Conservation (phyloP, 2,113 vertebrate species). For the Porphyrio hochstetteri region DNA sequence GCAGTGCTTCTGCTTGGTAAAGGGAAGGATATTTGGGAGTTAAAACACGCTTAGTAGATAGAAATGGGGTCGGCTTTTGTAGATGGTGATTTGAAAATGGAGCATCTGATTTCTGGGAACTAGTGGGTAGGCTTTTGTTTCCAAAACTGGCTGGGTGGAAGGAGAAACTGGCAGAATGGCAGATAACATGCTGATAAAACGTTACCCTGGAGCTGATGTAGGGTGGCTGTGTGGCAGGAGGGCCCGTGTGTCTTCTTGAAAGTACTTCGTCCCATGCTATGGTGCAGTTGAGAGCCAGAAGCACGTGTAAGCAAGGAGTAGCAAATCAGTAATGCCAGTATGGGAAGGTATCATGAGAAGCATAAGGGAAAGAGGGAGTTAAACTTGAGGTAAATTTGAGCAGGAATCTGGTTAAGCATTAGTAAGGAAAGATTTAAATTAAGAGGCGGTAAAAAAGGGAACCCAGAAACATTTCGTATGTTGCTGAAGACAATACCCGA, state of each 20-base stretch:
- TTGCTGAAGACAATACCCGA: neutral
- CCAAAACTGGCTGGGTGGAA: neutral
- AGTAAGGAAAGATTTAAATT: neutral
- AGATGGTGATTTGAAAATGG: rapidly evolving
- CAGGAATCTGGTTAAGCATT: neutral
- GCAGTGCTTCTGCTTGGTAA: neutral
- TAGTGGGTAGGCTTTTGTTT: neutral
- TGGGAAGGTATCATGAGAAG: neutral
- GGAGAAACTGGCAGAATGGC: neutral
- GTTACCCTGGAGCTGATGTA: rapidly evolving
- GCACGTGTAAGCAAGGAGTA: neutral
- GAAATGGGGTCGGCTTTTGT: rapidly evolving
- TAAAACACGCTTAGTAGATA: neutral
- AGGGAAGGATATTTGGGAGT: rapidly evolving
- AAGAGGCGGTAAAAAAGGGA: neutral
- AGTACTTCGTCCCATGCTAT: neutral
- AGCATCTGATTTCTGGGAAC: rapidly evolving
- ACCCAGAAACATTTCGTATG: neutral
- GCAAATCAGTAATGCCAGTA: neutral
- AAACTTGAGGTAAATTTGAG: neutral
- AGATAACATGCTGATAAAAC: rapidly evolving
- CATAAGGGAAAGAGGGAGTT: neutral
- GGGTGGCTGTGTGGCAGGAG: rapidly evolving
- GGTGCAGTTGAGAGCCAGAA: neutral
- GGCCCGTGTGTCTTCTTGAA: rapidly evolving